Evolutionary conservation across 2,888 invertebrate genomes (phyloP), one percentile per base, ranked within the genome.

Genomic region (Keiferia lycopersicella): DNA sequence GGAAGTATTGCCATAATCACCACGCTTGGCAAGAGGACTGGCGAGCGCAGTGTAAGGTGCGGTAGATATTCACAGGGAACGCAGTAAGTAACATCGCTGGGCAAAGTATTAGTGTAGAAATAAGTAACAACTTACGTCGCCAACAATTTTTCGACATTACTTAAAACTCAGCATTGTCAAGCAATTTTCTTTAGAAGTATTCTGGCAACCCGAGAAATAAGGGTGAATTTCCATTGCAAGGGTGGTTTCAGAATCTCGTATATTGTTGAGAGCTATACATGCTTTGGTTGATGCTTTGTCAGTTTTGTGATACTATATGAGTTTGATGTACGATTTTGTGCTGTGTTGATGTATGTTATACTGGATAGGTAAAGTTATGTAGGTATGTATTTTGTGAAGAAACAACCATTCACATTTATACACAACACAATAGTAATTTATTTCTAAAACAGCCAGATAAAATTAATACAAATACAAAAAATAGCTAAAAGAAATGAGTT

Each of bases 251-350:
- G 71, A 68, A 70, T 68, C 66, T 61, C 18, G 69, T 68, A 76
- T 76, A 76, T 76, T 79, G 74, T 77, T 61, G 65, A 58, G 58
- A 65, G 68, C 72, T 72, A 78, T 75, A 77, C 71, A n/a, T n/a
- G n/a, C n/a, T n/a, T n/a, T n/a, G n/a, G n/a, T n/a, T n/a, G n/a
- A 71, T 76, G 76, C 69, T 79, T 82, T 81, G 81, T 80, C 78
- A 78, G 77, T 76, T 80, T 79, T 76, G 81, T 78, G 77, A 81
- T 81, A 81, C 80, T 81, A 80, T 80, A 80, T 76, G 75, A 81
- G 77, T 78, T 79, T 80, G 77, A 76, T 78, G 78, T 79, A 80
- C 75, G 79, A 75, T 75, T 77, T 71, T 69, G 72, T 68, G 71
- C 71, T 65, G 62, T 67, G 30, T 41, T 30, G 51, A 61, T 61